These are phyloP conservation scores for Sceloporus undulatus DNA, from an alignment of 2,113 vertebrate species.

Conservation along the genomic window DNA sequence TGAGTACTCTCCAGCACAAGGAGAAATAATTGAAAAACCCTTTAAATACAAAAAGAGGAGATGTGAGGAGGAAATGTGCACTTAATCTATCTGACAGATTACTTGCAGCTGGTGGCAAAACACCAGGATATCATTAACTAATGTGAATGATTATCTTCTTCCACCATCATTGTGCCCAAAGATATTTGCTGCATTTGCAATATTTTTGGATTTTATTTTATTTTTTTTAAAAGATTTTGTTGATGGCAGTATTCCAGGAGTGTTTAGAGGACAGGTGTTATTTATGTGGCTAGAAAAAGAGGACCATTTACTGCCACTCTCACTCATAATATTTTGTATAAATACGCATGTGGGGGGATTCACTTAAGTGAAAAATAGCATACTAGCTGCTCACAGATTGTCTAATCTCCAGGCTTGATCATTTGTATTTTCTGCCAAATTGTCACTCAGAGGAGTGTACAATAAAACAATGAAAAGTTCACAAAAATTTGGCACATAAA, in stretches of 20 bases:
- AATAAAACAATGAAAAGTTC: neutral
- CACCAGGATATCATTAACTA: neutral
- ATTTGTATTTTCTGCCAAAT: neutral
- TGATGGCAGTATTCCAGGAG: neutral
- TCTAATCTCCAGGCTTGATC: neutral
- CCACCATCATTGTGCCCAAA: neutral
- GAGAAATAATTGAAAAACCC: slow-evolving; percentile 14
- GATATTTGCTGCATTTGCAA: neutral
- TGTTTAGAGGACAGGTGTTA: neutral
- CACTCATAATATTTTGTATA: neutral
- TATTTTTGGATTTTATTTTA: neutral
- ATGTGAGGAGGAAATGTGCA: neutral
- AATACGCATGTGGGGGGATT: neutral
- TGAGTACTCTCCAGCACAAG: slow-evolving; percentile 17
- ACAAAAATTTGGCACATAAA: neutral
- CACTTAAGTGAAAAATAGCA: neutral
- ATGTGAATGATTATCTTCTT: slow-evolving; percentile 17
- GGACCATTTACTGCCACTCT: neutral
- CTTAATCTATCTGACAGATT: neutral
- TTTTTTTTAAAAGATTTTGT: neutral
- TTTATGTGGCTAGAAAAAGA: neutral
- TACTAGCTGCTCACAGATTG: neutral
- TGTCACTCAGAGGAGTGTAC: neutral
- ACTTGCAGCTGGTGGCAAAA: slow-evolving; percentile 14
- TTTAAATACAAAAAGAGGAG: neutral